Base-by-base conservation (phyloP, 2,888 invertebrate species). In the Disparrhopalites patrizii region DNA sequence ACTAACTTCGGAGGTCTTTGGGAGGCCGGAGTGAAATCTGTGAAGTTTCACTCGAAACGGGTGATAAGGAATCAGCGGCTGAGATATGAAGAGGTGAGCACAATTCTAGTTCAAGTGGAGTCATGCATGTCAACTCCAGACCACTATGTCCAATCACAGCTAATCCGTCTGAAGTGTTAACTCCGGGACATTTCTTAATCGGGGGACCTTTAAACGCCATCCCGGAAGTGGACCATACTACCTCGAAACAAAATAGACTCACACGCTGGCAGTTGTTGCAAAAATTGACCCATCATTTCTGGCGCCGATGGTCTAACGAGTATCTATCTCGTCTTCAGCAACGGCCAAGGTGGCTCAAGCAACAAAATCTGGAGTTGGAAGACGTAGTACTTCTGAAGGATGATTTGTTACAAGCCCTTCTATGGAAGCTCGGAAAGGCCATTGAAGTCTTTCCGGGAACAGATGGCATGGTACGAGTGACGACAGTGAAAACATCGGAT, bases 121-220 rank as follows among this genome's bases (percentile, higher is more conserved):
- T 20, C 20, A 10, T 51, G 51, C n/a, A n/a, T 51, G 25, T 51
- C 7, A 51, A 51, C 18, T 51, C 51, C 4, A 8, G 51, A 4
- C 51, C 51, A 20, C 10, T 51, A 3, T 23, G 25, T 23, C 25
- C 51, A 23, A 20, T n/a, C 25, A 25, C 51, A 3, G 23, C 51
- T 8, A 27, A 51, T 51, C 51, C 51, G 15, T n/a, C 10, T 23
- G 20, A 51, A 20, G 3, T 23, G 7, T 23, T 51, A 27, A 76
- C 75, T n/a, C 77, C 76, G 23, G 75, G 73, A 7, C 78, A 78
- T 62, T 76, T 77, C 55, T 56, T 78, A 2, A 71, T 77, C 31
- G 76, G 76, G 28, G 58, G 68, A 25, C 57, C 76, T 8, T 60
- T 75, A 0, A 73, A 52, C 33, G 50, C 64, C 50, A 15, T 66